phyloP scores from a whole-genome alignment of 2,113 vertebrate genomes.

The Lonchura striata region DNA sequence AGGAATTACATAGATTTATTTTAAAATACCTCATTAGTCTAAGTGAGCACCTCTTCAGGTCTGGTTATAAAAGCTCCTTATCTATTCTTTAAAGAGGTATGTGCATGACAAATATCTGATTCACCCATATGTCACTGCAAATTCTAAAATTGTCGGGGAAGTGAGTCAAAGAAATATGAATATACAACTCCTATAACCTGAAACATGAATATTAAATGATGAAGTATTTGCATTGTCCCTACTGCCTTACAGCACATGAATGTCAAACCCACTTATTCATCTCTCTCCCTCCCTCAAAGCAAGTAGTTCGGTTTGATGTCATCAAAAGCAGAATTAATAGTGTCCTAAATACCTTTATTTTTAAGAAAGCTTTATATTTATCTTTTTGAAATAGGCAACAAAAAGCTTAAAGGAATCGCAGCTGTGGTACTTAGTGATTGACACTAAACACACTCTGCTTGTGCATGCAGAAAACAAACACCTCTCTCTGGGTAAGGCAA shows the following conservation, averaged over 20 bases:
- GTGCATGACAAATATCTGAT: conserved; percentile 31
- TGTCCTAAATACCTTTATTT: not conserved
- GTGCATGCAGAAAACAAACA: not conserved
- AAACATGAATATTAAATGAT: conserved; percentile 42
- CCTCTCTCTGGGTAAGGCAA: not conserved
- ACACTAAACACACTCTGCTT: not conserved
- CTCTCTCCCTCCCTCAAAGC: not conserved
- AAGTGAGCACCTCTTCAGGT: not conserved
- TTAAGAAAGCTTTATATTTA: not conserved
- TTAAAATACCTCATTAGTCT: not conserved
- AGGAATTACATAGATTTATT: not conserved
- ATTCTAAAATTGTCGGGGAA: conserved; percentile 39
- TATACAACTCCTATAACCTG: not conserved
- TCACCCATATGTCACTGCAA: conserved; percentile 36
- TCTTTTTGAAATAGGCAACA: not conserved
- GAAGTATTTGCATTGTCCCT: conserved; percentile 44
- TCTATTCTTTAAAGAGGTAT: conserved; percentile 14
- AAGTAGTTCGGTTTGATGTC: not conserved
- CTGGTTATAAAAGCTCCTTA: not conserved
- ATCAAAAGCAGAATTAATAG: conserved; percentile 17
- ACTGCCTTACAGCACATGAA: conserved; percentile 3
- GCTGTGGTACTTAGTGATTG: not conserved
- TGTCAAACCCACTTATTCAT: not conserved
- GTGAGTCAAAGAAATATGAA: conserved; percentile 52
- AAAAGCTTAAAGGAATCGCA: not conserved